Base-by-base conservation (phyloP, 2,888 invertebrate species). In the Anodontia alba region DNA sequence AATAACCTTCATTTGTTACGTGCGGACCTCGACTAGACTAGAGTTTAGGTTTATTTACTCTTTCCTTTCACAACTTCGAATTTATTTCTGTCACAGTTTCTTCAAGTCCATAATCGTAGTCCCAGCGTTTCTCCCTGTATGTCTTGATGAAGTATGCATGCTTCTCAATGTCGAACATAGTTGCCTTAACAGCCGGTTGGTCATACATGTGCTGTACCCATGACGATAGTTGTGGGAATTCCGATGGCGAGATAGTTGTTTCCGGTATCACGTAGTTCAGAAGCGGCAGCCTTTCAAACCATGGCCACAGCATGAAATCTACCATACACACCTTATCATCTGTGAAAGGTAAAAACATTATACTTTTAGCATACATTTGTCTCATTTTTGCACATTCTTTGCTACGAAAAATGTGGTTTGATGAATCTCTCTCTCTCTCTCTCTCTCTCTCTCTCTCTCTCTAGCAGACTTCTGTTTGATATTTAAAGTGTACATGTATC, bases 291-390 rank as follows among this genome's bases (percentile, higher is more conserved):
- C 93, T 78, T 80, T 93, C 92, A 80, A 92, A 92, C 90, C 91
- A 92, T 8, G 93, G 93, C 93, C 93, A 93, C 17, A 93, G 81
- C 88, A 91, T 90, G 62, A 90, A 90, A 81, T 93, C 93, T 10
- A 90, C 82, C 83, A 91, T 89, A 36, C 87, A 86, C 10, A 88
- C 84, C 36, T 84, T 68, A n/a, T 78, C 68, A 12, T 90, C 90
- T 91, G 67, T 17, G 80, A 83, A 67, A 67, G 8, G n/a, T n/a
- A n/a, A n/a, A n/a, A n/a, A n/a, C n/a, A n/a, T n/a, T n/a, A n/a
- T n/a, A n/a, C n/a, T n/a, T n/a, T n/a, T n/a, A n/a, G n/a, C n/a
- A n/a, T n/a, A n/a, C n/a, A n/a, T n/a, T n/a, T n/a, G n/a, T n/a
- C n/a, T n/a, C n/a, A n/a, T n/a, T 46, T 46, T 46, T 20, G 15